Base-by-base conservation (phyloP, 2,888 invertebrate genomes). In the Hydropsyche betteni region DNA sequence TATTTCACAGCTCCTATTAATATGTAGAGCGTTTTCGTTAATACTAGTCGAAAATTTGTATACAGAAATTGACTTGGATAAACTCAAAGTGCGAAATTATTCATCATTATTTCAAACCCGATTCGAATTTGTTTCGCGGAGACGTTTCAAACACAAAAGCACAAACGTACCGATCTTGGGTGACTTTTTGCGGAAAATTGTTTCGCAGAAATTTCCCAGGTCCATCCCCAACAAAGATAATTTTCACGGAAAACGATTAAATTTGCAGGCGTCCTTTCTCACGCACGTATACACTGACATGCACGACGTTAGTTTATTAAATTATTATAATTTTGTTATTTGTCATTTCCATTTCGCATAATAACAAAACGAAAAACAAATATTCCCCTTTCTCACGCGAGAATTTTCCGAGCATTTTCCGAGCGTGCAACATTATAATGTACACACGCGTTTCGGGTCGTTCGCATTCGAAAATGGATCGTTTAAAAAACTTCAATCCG, bases 171-270 rank as follows among this genome's bases (percentile, higher is more conserved):
- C 1, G 10, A 10, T 24, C 58, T 16, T 14, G 58, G 24, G 24
- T 58, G 58, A 58, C 58, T 58, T 58, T 58, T 58, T 8, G 58
- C 5, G 58, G 64, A 64, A 64, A 64, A 64, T 64, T 64, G 64
- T 36, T 36, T 36, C 34, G 64, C 36, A 6, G 64, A 64, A 36
- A 64, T 64, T 64, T 64, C 36, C 64, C 36, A 34, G 34, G 36
- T 64, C 64, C 64, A 36, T n/a, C 8, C 34, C 10, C 10, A 64
- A 10, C 33, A 64, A 64, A 64, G 8, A 36, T 34, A 64, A 64
- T 64, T 64, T 64, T 36, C 64, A n/a, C 36, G 64, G n/a, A 64
- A 64, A 24, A 34, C 64, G 34, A 64, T 64, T 64, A 64, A 64
- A 64, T 33, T 64, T 36, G 36, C 64, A 64, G 36, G 3, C 14